phyloP scores from a whole-genome alignment of 1,140 invertebrate species.

The Hycleus cichorii region DNA sequence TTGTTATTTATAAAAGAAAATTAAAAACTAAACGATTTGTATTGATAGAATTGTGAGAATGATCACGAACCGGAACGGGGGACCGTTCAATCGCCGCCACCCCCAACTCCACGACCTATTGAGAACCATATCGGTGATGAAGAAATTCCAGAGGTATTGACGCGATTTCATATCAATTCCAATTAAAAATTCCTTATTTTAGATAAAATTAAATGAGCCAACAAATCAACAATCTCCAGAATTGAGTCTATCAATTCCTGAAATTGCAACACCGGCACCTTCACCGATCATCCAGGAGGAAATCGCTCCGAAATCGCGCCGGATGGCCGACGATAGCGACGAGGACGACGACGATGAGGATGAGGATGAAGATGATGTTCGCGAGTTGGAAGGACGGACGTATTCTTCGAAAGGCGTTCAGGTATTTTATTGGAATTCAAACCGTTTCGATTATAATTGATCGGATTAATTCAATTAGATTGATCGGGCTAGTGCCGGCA shows the following conservation, averaged over 20 bases:
- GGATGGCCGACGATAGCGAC: not conserved
- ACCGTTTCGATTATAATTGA: not conserved
- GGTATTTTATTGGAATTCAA: slow-evolving; percentile 45
- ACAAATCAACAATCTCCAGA: too few relatives aligned
- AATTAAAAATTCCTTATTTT: too few relatives aligned
- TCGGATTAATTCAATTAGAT: slow-evolving; percentile 54
- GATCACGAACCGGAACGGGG: not conserved
- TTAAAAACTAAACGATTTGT: not conserved
- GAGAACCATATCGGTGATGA: not conserved
- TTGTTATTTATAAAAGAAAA: not conserved
- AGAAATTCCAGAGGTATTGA: too few relatives aligned
- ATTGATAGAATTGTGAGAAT: slow-evolving; percentile 2
- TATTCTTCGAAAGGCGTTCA: slow-evolving; percentile 67
- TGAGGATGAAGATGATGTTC: slow-evolving; percentile 64
- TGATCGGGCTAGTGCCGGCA: slow-evolving; percentile 79
- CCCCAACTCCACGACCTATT: slow-evolving; percentile 3
- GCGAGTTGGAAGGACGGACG: slow-evolving; percentile 69
- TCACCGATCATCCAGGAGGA: too few relatives aligned
- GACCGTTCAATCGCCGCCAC: not conserved
- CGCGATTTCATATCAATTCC: too few relatives aligned
- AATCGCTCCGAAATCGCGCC: too few relatives aligned
- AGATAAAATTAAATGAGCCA: too few relatives aligned
- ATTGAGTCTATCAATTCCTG: too few relatives aligned
- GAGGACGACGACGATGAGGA: slow-evolving; percentile 30
- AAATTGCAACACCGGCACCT: too few relatives aligned